Base-by-base conservation (phyloP, 2,797 vertebrate species). In the Epinephelus malabaricus region DNA sequence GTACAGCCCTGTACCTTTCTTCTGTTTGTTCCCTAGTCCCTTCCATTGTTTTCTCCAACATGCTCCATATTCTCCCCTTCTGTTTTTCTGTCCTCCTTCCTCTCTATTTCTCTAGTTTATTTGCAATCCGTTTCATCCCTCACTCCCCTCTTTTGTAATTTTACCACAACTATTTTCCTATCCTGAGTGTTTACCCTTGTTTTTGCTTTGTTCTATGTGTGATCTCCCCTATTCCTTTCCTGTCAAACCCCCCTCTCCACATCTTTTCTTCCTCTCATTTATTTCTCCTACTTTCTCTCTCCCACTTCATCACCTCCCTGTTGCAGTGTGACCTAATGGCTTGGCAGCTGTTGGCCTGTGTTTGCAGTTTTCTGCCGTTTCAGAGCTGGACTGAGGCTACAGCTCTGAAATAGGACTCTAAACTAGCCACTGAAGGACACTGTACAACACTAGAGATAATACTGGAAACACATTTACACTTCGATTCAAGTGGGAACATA, bases 331-430 rank as follows among this genome's bases (percentile, higher is more conserved):
- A 92, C 89, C 90, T 87, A 82, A 87, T 82, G 81, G 78, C 83
- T 91, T 89, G 87, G 88, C 91, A 91, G 88, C 88, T 79, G 86
- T 84, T 71, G 68, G 75, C 56, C 82, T 89, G 87, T 62, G 82
- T 85, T 89, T 85, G 92, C 89, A 86, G 53, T 86, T 84, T 86
- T 83, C 58, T 66, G 65, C 83, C 73, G 77, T 88, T 83, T 75
- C 62, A 67, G 77, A 78, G 84, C 60, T 65, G 64, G 51, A 79
- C 62, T 50, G 45, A 66, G 55, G 49, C 54, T 50, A 46, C 69
- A 8, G 78, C 45, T 74, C 78, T 54, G 62, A 70, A 83, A 71
- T 6, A 59, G 21, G 61, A 78, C 30, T 79, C 46, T 30, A n/a
- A 62, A 79, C 62, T 43, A 14, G 59, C 63, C 17, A 14, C 21